Evolutionary conservation across 1,140 invertebrate species (phyloP), one percentile per base, ranked within the genome.

Genomic region (Caenorhabditis inopinata): DNA sequence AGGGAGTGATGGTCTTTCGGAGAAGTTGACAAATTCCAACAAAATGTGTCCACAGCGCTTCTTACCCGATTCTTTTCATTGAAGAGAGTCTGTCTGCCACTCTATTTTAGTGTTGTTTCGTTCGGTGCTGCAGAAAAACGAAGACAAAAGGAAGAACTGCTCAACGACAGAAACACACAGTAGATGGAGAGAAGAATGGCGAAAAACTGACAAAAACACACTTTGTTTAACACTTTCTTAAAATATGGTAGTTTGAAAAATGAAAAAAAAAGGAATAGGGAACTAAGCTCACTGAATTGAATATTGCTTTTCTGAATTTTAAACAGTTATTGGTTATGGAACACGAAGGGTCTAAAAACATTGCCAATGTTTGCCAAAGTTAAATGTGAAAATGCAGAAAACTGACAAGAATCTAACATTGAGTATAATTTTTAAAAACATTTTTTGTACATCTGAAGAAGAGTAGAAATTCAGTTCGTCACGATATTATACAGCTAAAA

Each of bases 1-100:
- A 68, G 58, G 58, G 58, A 68, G 32, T 35, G 32, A 21, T 68
- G 58, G 32, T 68, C 32, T 68, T 35, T 18, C n/a, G 11, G 58
- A 68, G 38, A 68, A 68, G 58, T 68, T 68, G 58, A 68, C 58
- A 68, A 68, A 68, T 68, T 68, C 58, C 58, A 68, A 68, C 58
- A 68, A 68, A 68, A 68, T 68, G 58, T 68, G 23, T 68, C 58
- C 58, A 27, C 32, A 29, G 11, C 32, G 58, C 32, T 32, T 68
- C 32, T 68, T 68, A 68, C 58, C 58, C 58, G 58, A 68, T 42
- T 68, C 58, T 68, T 68, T 68, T 68, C 58, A 68, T 68, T 68
- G 58, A 38, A 42, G 23, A 38, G 38, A 42, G 27, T 68, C 58
- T 38, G 32, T 68, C n/a, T 38, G 16, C n/a, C 51, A 29, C 38